A percentile compares a stretch with the other conserved stretches of the same genome.
phyloP scores from a whole-genome alignment of 2,888 invertebrate species.

The Raillietiella orientalis region DNA sequence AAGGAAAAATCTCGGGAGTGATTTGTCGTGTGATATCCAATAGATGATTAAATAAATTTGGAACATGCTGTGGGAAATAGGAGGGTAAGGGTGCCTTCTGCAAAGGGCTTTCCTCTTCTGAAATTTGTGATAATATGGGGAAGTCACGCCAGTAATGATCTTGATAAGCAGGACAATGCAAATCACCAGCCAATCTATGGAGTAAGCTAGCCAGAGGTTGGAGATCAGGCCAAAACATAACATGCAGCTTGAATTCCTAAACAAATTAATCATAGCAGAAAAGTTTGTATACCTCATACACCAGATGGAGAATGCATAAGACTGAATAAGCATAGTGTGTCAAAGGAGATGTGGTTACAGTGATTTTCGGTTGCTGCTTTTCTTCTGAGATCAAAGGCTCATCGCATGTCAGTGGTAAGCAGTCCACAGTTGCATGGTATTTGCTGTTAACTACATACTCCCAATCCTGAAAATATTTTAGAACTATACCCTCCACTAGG shows the following conservation, averaged over 20 bases:
- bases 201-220: constrained; percentile 31
- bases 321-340: constrained; percentile 38
- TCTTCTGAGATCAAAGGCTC: too few relatives aligned
- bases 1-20: constrained; percentile 25
- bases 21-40: constrained; percentile 24
- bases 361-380: constrained; percentile 5
- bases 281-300: constrained; percentile 31
- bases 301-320: constrained; percentile 44
- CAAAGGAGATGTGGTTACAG: constrained; percentile 22
- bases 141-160: constrained; percentile 46
- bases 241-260: constrained; percentile 44
- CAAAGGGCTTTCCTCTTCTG: constrained; percentile 14
- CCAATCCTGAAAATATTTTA: constrained; percentile 57
- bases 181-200: constrained; percentile 38
- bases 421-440: constrained; percentile 19
- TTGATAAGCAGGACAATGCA: constrained; percentile 30
- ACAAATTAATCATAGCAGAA: constrained; percentile 2
- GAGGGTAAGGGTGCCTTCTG: constrained; percentile 16
- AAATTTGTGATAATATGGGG: constrained; percentile 16
- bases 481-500: too few relatives aligned
- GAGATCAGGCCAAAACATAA: constrained; percentile 28
- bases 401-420: too few relatives aligned
- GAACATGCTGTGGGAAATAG: constrained; percentile 26
- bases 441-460: constrained; percentile 25
- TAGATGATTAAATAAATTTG: constrained; percentile 34